Evolutionary conservation across 2,888 invertebrate species (phyloP).

Genomic region (Cinara cedri): DNA sequence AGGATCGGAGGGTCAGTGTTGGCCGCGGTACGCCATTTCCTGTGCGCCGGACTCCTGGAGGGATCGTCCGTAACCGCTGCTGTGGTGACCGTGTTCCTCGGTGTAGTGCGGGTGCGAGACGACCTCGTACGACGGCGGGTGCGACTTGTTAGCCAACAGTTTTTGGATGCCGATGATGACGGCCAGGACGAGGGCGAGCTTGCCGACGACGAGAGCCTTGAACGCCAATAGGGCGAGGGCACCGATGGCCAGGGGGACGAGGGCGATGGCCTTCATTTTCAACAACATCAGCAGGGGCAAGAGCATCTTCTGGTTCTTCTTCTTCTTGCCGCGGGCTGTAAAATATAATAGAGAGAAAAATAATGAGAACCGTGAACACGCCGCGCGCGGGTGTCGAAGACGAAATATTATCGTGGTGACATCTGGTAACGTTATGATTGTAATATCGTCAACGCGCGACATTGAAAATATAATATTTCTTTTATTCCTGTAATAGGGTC

Average conservation of each 20-base stretch:
- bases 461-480: not conserved
- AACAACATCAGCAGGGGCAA: constrained; percentile 77
- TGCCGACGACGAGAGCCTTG: constrained; percentile 83
- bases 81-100: constrained; percentile 68
- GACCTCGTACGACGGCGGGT: constrained; percentile 78
- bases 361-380: too few relatives aligned
- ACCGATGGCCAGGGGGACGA: constrained; percentile 79
- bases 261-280: constrained; percentile 78
- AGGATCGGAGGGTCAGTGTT: constrained; percentile 24
- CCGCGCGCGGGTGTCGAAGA: too few relatives aligned
- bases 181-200: constrained; percentile 80
- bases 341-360: constrained; percentile 58
- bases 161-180: constrained; percentile 81
- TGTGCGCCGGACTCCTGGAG: constrained; percentile 69
- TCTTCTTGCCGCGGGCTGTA: constrained; percentile 81
- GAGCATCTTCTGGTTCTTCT: constrained; percentile 79
- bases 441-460: too few relatives aligned
- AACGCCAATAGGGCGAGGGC: constrained; percentile 79
- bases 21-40: constrained; percentile 73
- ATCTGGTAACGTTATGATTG: not conserved
- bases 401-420: too few relatives aligned
- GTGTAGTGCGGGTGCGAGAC: constrained; percentile 69
- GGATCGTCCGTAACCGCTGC: constrained; percentile 70
- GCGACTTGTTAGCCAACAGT: constrained; percentile 73
- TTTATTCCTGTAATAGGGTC: not conserved